Percentiles rank a stretch among this genome's conserved stretches.
Conservation (phyloP, 2,113 vertebrate genomes). For the Charadrius vociferus region DNA sequence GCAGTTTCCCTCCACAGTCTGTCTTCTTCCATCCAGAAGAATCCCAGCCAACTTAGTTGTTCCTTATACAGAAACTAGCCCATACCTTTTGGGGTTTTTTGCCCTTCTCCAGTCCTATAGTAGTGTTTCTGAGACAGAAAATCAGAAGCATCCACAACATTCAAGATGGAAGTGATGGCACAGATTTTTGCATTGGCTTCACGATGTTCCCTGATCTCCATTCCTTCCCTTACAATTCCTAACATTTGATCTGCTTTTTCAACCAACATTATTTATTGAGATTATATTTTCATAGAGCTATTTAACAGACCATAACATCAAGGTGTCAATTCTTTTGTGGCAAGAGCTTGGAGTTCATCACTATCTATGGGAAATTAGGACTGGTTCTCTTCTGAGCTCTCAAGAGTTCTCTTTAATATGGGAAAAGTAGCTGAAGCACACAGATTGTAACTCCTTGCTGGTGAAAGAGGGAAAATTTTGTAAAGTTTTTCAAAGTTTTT, state of each 20-base stretch:
- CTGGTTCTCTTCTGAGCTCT: background rate
- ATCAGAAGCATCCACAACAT: background rate
- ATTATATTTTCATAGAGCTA: background rate
- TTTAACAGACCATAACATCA: background rate
- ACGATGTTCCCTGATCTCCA: background rate
- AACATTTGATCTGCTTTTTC: background rate
- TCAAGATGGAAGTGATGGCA: background rate
- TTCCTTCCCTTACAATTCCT: background rate
- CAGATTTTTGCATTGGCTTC: background rate
- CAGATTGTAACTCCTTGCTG: background rate
- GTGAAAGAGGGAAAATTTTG: background rate
- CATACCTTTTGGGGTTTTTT: background rate
- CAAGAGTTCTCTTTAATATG: background rate
- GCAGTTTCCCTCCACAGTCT: background rate
- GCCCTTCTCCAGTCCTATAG: background rate
- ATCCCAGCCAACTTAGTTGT: background rate
- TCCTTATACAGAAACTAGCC: background rate
- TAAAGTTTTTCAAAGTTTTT: background rate
- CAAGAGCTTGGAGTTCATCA: background rate
- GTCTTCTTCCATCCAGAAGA: background rate
- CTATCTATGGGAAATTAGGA: background rate
- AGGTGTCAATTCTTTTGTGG: background rate
- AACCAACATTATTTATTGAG: background rate
- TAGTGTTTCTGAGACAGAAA: background rate
- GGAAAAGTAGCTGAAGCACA: background rate